Percentiles rank a stretch among this genome's conserved stretches.
These are phyloP conservation scores for Octopus sinensis DNA, from an alignment of 1,140 invertebrate genomes.

Conservation along the genomic window DNA sequence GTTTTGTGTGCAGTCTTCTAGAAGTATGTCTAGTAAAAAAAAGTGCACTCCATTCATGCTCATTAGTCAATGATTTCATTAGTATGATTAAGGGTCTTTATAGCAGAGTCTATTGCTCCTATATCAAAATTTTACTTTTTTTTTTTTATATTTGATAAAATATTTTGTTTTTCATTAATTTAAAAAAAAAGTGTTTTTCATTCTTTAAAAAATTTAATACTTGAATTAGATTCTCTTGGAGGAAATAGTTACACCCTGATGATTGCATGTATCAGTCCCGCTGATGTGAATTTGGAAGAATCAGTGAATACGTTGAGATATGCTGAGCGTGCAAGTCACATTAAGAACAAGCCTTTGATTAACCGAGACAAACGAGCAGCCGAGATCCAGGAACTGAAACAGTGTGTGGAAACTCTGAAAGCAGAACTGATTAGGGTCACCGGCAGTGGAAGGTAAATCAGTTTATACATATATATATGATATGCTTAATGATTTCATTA, in stretches of 20 bases:
- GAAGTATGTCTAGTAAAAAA: too few relatives aligned
- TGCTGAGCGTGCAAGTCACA: constrained; percentile 82
- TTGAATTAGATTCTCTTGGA: constrained; percentile 64
- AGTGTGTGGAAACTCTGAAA: constrained; percentile 39
- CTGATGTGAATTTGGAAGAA: constrained; percentile 86
- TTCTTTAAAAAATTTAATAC: neutral
- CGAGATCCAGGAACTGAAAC: constrained; percentile 52
- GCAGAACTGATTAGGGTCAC: neutral
- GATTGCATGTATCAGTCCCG: constrained; percentile 90
- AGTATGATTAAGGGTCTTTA: too few relatives aligned
- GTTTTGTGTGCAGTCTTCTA: too few relatives aligned
- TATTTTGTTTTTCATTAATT: neutral
- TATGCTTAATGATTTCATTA: too few relatives aligned
- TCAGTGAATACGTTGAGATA: constrained; percentile 85
- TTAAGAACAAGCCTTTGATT: constrained; percentile 89
- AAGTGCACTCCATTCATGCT: too few relatives aligned
- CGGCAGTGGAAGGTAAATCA: neutral
- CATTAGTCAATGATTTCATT: too few relatives aligned
- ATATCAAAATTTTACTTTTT: too few relatives aligned
- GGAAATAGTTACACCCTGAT: constrained; percentile 90
- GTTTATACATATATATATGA: too few relatives aligned
- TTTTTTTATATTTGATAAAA: too few relatives aligned
- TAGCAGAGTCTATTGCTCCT: too few relatives aligned
- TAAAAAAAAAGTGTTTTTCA: neutral
- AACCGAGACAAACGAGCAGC: constrained; percentile 76